Percentiles rank a stretch among this genome's conserved stretches.
Evolutionary conservation across 2,797 vertebrate genomes (phyloP).

Genomic region (Mormyrus hasselquistii): DNA sequence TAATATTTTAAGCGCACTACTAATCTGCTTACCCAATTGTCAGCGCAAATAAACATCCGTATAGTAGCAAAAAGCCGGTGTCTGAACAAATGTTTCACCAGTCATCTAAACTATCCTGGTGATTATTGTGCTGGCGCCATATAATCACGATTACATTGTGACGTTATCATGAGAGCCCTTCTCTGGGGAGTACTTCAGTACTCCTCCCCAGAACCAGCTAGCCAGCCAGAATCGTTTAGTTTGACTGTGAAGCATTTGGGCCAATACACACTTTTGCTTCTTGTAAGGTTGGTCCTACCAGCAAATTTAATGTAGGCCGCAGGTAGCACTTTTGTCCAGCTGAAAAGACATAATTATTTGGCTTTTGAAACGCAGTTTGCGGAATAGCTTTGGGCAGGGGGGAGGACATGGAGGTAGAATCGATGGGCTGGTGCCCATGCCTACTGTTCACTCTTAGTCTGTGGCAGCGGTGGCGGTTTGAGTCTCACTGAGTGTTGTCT

Average conservation of each 20-base stretch:
- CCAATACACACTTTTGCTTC: not conserved
- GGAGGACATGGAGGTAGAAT: not conserved
- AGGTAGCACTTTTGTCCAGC: conserved; percentile 7
- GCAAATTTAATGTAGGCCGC: not conserved
- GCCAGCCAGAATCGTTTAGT: not conserved
- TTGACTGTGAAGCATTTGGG: not conserved
- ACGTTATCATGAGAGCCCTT: not conserved
- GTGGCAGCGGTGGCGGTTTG: not conserved
- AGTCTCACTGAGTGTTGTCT: not conserved
- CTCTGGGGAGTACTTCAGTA: not conserved
- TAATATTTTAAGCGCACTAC: not conserved
- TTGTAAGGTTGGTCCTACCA: not conserved
- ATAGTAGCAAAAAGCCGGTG: not conserved
- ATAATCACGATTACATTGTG: not conserved
- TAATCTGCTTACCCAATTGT: not conserved
- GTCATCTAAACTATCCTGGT: not conserved
- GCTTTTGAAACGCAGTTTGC: not conserved
- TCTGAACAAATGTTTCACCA: not conserved
- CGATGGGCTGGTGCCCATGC: not conserved
- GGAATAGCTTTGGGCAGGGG: not conserved
- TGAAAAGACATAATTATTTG: conserved; percentile 3
- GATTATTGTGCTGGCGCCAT: not conserved
- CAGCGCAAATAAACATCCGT: not conserved
- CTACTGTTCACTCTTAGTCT: not conserved
- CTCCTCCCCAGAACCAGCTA: not conserved